Evolutionary conservation across 2,113 vertebrate species (phyloP).

Genomic region (Seriola rivoliana): DNA sequence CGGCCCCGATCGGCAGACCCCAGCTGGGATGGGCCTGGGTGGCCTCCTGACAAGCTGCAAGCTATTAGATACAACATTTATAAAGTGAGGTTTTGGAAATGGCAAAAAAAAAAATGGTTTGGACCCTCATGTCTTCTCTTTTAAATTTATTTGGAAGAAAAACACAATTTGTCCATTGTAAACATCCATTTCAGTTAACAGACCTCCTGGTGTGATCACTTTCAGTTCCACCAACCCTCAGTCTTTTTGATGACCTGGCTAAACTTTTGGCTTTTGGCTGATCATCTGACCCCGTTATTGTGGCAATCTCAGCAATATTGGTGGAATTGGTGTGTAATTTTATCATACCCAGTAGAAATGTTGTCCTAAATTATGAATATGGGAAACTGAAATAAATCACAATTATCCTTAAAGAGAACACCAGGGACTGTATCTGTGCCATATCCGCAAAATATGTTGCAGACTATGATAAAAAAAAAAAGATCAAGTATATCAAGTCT

Average conservation of each 20-base stretch:
- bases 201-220: background rate
- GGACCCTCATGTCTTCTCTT: background rate
- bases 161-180: background rate
- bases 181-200: background rate
- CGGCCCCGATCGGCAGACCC: background rate
- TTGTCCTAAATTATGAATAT: background rate
- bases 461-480: background rate
- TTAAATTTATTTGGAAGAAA: background rate
- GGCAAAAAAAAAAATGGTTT: background rate
- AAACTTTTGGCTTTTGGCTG: conserved; percentile 2
- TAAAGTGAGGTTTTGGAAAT: background rate
- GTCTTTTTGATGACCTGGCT: background rate
- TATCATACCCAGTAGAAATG: background rate
- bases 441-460: background rate
- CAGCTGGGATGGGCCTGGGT: conserved; percentile 3
- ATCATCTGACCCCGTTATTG: background rate
- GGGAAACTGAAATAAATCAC: background rate
- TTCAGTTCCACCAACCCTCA: background rate
- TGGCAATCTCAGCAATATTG: background rate
- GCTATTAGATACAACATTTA: background rate
- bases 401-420: background rate
- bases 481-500: background rate
- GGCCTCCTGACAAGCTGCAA: conserved; percentile 8
- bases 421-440: background rate
- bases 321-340: background rate